Evolutionary conservation across 2,797 vertebrate genomes (phyloP).

Genomic region (Sphenopsis melanotis): DNA sequence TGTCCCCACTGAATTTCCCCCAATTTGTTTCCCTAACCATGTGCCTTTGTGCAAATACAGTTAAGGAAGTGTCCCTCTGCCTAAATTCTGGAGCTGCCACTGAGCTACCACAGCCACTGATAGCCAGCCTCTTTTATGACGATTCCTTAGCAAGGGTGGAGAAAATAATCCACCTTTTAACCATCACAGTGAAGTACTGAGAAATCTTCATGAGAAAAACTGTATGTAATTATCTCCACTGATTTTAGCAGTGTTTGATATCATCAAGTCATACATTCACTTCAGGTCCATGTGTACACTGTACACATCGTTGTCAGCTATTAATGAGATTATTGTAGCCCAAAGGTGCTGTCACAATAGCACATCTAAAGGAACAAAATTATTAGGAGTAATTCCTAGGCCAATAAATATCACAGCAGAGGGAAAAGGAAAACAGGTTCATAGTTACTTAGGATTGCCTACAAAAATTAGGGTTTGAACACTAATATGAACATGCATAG

Average conservation of each 20-base stretch:
- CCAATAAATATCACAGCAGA: not conserved
- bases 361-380: not conserved
- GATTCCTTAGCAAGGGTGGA: not conserved
- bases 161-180: not conserved
- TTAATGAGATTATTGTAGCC: not conserved
- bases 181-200: not conserved
- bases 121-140: not conserved
- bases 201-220: not conserved
- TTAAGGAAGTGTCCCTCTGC: not conserved
- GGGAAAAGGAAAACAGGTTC: not conserved
- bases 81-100: not conserved
- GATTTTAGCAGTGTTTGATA: not conserved
- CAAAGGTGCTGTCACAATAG: not conserved
- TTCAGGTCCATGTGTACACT: not conserved
- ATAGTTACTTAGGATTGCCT: not conserved
- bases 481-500: not conserved
- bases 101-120: not conserved
- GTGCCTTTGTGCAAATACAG: not conserved
- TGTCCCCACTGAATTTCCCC: not conserved
- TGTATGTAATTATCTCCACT: not conserved
- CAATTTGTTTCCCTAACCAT: not conserved
- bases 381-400: not conserved
- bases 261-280: not conserved
- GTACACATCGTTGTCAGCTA: not conserved
- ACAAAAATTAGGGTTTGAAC: not conserved